Base-by-base conservation (phyloP, 2,113 vertebrate genomes). In the Tretioscincus oriximinensis region DNA sequence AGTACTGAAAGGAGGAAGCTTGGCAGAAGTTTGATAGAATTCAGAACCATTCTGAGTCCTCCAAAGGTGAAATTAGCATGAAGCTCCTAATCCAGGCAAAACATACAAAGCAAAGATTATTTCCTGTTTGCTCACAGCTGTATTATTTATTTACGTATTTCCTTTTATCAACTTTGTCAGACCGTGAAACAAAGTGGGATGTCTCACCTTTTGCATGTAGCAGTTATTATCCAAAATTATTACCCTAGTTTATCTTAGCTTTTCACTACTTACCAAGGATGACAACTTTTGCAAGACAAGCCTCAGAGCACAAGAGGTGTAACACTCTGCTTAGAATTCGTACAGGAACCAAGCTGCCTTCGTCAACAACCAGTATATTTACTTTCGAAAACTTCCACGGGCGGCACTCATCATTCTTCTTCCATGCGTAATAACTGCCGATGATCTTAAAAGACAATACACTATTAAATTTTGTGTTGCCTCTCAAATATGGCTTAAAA, bases 321-420 rank as follows among this genome's bases (percentile, higher is more conserved):
- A 97, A 95, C 86, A 97, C 88, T 0, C 94, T 92, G 70, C 93
- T 94, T 79, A 97, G 92, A 83, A 95, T 51, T 4, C 77, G 83
- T 21, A 97, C 95, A 69, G 93, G 95, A 49, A 97, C 96, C 89
- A 97, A 90, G 83, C 96, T 97, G 81, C 96, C 96, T 92, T 97
- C 97, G 85, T 97, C 97, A 86, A 97, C 96, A 88, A 97, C 91
- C 84, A 97, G 90, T 89, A 96, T 84, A 0, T 90, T 94, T 67
- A 97, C 95, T 0, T 86, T 24, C 72, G 94, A 94, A 94, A 97
- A 97, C 72, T 93, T 96, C 96, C 97, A 97, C 0, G 81, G 89
- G 0, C 16, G 24, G 47, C 0, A 9, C 5, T 35, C 4, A 65
- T 68, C 4, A 61, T 6, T 16, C 71, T 74, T 70, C 11, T 41